These are phyloP conservation scores for Chloroclysta siterata DNA, from an alignment of 2,888 invertebrate genomes.

Conservation along the genomic window DNA sequence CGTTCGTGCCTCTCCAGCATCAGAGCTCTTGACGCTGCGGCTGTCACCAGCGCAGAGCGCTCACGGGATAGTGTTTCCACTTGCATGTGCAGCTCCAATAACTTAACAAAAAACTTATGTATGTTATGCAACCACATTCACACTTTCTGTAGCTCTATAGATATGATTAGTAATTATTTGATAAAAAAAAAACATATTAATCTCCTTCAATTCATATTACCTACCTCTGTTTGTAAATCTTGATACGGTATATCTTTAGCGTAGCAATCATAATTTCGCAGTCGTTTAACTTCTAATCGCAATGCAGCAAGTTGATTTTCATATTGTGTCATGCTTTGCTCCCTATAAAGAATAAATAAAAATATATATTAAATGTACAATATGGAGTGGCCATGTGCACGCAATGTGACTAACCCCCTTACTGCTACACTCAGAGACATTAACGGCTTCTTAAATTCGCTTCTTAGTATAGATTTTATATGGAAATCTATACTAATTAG, in stretches of 20 bases:
- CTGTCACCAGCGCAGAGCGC: constrained; percentile 66
- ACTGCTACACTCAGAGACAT: too few relatives aligned
- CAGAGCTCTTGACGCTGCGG: constrained; percentile 72
- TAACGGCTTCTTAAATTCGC: too few relatives aligned
- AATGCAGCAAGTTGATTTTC: constrained; percentile 67
- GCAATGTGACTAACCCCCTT: too few relatives aligned
- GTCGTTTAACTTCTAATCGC: constrained; percentile 66
- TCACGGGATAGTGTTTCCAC: constrained; percentile 68
- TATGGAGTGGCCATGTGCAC: too few relatives aligned
- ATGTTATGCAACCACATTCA: background rate
- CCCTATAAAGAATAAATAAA: constrained; percentile 53
- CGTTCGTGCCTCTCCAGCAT: constrained; percentile 79
- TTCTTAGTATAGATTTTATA: too few relatives aligned
- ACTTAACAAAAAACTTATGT: constrained; percentile 44
- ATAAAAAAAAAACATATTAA: too few relatives aligned
- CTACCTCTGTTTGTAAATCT: constrained; percentile 72
- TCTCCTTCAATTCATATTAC: too few relatives aligned
- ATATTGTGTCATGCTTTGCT: constrained; percentile 68
- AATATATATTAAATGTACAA: background rate
- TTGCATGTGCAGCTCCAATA: constrained; percentile 72
- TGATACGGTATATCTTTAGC: constrained; percentile 64
- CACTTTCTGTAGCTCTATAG: background rate
- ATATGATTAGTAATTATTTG: too few relatives aligned
- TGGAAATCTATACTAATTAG: too few relatives aligned
- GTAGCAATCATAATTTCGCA: constrained; percentile 71